Conservation (phyloP, 2,113 vertebrate genomes). For the Strigops habroptila region DNA sequence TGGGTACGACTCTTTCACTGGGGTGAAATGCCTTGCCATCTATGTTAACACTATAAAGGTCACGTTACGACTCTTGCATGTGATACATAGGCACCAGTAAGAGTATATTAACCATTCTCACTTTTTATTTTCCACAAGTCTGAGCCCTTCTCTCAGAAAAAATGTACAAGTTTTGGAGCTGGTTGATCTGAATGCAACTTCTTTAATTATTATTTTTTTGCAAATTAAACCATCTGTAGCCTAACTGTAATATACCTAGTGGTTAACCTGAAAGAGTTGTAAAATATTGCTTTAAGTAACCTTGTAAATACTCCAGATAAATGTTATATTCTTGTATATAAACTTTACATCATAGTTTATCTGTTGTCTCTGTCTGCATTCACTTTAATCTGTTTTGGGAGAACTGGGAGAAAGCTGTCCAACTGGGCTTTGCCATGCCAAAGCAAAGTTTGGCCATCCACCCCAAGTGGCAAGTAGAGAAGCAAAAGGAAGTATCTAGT, state of each 20-base stretch:
- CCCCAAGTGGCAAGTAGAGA: background rate
- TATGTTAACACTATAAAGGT: background rate
- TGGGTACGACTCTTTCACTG: background rate
- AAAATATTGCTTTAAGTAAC: conserved; percentile 85
- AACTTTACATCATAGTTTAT: conserved; percentile 72
- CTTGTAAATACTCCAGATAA: conserved; percentile 94
- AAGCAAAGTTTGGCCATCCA: background rate
- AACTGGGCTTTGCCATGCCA: background rate
- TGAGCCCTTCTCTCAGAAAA: background rate
- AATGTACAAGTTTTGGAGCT: conserved; percentile 31
- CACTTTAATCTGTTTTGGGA: background rate
- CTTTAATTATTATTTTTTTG: conserved; percentile 45
- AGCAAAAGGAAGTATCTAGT: background rate
- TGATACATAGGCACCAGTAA: conserved; percentile 55
- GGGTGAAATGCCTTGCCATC: background rate
- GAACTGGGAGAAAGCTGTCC: background rate
- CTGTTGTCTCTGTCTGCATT: conserved; percentile 33
- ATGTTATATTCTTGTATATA: conserved; percentile 90
- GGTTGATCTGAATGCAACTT: conserved; percentile 43
- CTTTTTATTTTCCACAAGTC: conserved; percentile 44
- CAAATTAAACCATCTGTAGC: conserved; percentile 70
- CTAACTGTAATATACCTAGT: conserved; percentile 77
- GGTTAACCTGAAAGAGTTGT: conserved; percentile 77
- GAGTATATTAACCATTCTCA: conserved; percentile 51
- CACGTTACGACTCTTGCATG: conserved; percentile 15